Base-by-base conservation (phyloP, 1,140 invertebrate species). In the Papilio machaon region DNA sequence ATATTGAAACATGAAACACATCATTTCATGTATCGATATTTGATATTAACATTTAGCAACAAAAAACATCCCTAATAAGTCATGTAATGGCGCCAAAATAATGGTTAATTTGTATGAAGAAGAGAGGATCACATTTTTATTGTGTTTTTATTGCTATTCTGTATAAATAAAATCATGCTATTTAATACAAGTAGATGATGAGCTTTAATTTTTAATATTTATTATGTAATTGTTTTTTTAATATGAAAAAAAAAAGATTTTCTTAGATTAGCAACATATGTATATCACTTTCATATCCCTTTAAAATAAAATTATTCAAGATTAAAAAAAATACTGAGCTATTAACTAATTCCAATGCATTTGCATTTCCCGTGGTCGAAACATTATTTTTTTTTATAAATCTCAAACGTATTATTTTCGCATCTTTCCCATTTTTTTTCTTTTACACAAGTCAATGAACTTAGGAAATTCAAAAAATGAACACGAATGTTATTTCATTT, bases 141-240 rank as follows among this genome's bases (percentile, higher is more conserved):
- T 23, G 7, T 17, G 0, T 60, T 60, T 64, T 64, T 64, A 67
- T 17, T 35, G 64, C 13, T 15, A 70, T 70, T n/a, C n/a, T 70
- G 13, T 70, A 70, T 30, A 30, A 30, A 15, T 70, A 6, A 35
- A 67, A 38, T 70, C 11, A 70, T 70, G 64, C 64, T 70, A 70
- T 35, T 67, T 70, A 35, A 70, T 70, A 70, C 11, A 70, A 70
- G 64, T 70, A 70, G 64, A 70, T 35, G 35, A 38, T 70, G 64
- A 70, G 64, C 64, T 70, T 70, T 70, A 70, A 70, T 70, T 70
- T 67, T 67, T 35, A 67, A 67, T 67, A 67, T 67, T 67, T 67
- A 67, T 67, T 64, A 30, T 64, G 54, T 64, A 64, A 30, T 64
- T 15, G 52, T 15, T 60, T 9, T 60, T 60, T 60, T 60, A 60